Conservation (phyloP, 1,140 invertebrate species). For the Mya arenaria region DNA sequence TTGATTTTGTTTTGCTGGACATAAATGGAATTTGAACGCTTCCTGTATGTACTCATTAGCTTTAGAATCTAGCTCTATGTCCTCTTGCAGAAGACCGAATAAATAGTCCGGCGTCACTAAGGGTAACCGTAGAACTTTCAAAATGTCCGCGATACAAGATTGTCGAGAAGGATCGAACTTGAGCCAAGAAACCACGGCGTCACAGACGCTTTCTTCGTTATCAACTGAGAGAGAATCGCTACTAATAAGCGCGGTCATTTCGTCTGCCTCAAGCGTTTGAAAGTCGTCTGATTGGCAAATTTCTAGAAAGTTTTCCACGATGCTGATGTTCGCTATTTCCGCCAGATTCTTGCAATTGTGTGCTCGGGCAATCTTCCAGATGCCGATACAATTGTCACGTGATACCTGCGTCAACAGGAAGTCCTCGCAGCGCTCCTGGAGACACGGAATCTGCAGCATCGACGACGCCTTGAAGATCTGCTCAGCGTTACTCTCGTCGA, state of each 20-base stretch:
- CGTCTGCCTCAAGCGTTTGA: constrained; percentile 68
- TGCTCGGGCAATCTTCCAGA: constrained; percentile 73
- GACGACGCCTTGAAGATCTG: constrained; percentile 70
- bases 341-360: constrained; percentile 69
- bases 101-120: constrained; percentile 72
- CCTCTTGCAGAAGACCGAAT: constrained; percentile 62
- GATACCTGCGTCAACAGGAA: constrained; percentile 70
- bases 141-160: constrained; percentile 57
- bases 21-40: constrained; percentile 71
- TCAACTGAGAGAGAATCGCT: constrained; percentile 65
- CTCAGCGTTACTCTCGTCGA: constrained; percentile 72
- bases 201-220: constrained; percentile 71
- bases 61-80: constrained; percentile 24
- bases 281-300: constrained; percentile 69
- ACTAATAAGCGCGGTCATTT: constrained; percentile 68
- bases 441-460: constrained; percentile 73
- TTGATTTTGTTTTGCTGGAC: constrained; percentile 61
- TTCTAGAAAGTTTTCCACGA: constrained; percentile 70
- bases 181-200: constrained; percentile 71
- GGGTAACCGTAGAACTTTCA: constrained; percentile 66
- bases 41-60: constrained; percentile 57
- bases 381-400: constrained; percentile 68
- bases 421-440: constrained; percentile 73
- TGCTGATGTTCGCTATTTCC: constrained; percentile 65
- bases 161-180: constrained; percentile 63